These are phyloP conservation scores for Palaemon carinicauda DNA, from an alignment of 1,140 invertebrate species.

Conservation along the genomic window DNA sequence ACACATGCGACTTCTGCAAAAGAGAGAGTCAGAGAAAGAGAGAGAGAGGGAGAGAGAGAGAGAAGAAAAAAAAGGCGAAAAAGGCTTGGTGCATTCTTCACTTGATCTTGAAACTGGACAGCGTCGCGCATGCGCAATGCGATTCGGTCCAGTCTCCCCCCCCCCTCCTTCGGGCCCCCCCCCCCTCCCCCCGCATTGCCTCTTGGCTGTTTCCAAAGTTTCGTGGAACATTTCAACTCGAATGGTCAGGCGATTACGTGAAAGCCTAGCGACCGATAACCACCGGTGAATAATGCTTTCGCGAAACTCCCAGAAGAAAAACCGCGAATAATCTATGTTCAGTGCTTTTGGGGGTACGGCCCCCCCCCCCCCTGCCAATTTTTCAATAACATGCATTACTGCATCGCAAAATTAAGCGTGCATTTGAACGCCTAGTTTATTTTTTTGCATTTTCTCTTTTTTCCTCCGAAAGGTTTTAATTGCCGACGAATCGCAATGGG, in stretches of 20 bases:
- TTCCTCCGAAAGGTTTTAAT: neutral
- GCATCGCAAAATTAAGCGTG: too few relatives aligned
- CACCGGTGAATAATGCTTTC: too few relatives aligned
- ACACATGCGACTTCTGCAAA: neutral
- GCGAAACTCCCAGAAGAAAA: too few relatives aligned
- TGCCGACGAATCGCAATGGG: slow-evolving; percentile 35
- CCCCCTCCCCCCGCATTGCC: neutral
- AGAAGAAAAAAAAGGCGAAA: neutral
- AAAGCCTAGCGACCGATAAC: too few relatives aligned
- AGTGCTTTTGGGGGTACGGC: too few relatives aligned
- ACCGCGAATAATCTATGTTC: too few relatives aligned
- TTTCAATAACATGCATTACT: too few relatives aligned
- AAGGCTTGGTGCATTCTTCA: slow-evolving; percentile 49
- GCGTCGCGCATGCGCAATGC: slow-evolving; percentile 37
- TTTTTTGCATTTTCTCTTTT: neutral
- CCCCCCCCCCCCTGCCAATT: too few relatives aligned
- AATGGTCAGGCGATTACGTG: too few relatives aligned
- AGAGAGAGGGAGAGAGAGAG: neutral
- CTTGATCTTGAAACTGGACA: slow-evolving; percentile 41
- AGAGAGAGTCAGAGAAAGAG: neutral
- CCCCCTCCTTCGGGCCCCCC: neutral
- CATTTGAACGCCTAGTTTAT: too few relatives aligned
- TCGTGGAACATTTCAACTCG: too few relatives aligned
- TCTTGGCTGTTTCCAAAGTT: too few relatives aligned
- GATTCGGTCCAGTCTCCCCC: slow-evolving; percentile 2